Conservation (phyloP, 2,888 invertebrate genomes). For the Ophioninae sp. region DNA sequence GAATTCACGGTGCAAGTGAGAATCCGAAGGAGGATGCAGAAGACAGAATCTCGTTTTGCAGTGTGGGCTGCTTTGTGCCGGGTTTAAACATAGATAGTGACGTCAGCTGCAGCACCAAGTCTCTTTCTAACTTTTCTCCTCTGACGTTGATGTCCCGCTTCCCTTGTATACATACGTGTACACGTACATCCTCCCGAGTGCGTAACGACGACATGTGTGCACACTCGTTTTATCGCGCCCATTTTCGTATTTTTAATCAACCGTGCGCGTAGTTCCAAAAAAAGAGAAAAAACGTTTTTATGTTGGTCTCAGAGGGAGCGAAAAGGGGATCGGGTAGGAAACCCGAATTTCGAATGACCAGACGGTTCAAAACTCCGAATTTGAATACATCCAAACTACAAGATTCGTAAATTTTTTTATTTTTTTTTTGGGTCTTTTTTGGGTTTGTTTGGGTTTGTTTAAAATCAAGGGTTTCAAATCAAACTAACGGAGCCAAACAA, state of each 20-base stretch:
- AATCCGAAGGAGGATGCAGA: constrained; percentile 50
- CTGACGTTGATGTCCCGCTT: constrained; percentile 42
- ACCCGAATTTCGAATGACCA: no score
- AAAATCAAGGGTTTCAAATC: no score
- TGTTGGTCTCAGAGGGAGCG: neutral
- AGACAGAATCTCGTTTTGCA: constrained; percentile 51
- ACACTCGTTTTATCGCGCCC: neutral
- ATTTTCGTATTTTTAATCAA: constrained; percentile 10
- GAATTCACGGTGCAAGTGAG: constrained; percentile 37
- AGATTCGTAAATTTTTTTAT: no score
- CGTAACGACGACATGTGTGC: constrained; percentile 17
- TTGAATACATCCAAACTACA: no score
- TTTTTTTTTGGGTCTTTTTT: no score
- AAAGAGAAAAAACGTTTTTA: constrained; percentile 1
- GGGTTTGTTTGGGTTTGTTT: no score
- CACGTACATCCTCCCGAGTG: neutral
- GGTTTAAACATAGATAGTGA: constrained; percentile 75
- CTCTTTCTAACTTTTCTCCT: constrained; percentile 28
- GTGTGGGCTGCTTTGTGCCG: constrained; percentile 62
- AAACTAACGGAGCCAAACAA: no score
- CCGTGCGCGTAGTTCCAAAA: neutral
- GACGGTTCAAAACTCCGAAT: no score
- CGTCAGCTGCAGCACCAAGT: constrained; percentile 66
- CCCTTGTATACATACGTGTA: neutral
- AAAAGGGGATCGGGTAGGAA: no score